Percentiles rank a stretch among this genome's conserved stretches.
phyloP scores from a whole-genome alignment of 1,140 invertebrate species.

The Hirudo medicinalis region DNA sequence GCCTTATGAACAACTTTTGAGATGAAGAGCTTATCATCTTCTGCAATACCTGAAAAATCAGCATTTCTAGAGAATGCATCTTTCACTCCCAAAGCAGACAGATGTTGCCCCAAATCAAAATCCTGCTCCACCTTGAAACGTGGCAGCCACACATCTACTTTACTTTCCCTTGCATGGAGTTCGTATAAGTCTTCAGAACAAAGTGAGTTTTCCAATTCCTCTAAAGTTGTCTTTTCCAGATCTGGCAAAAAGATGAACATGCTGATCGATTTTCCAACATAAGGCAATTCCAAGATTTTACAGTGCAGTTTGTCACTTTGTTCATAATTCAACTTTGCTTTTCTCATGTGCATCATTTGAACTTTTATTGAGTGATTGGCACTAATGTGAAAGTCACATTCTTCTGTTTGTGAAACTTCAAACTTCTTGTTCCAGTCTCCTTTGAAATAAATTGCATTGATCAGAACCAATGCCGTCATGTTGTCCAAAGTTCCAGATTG shows the following conservation, averaged over 20 bases:
- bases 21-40: constrained; percentile 27
- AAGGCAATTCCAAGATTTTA: constrained; percentile 55
- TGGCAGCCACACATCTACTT: constrained; percentile 31
- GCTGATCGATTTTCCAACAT: constrained; percentile 48
- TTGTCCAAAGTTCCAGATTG: constrained; percentile 36
- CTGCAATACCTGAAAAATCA: constrained; percentile 30
- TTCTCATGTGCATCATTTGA: constrained; percentile 44
- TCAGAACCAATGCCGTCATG: constrained; percentile 52
- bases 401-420: constrained; percentile 44
- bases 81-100: too few relatives aligned
- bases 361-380: constrained; percentile 30
- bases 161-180: not conserved
- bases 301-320: constrained; percentile 47
- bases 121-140: constrained; percentile 32
- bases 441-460: constrained; percentile 64
- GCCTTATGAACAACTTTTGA: constrained; percentile 43
- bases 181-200: constrained; percentile 40
- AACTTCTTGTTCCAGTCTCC: constrained; percentile 62
- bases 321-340: not conserved
- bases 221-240: constrained; percentile 30
- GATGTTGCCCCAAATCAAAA: constrained; percentile 37
- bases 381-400: constrained; percentile 29
- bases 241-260: constrained; percentile 62
- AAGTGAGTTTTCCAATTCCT: constrained; percentile 43
- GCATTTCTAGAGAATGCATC: constrained; percentile 34